phyloP scores from a whole-genome alignment of 1,140 invertebrate genomes.

The Trichonephila inaurata region DNA sequence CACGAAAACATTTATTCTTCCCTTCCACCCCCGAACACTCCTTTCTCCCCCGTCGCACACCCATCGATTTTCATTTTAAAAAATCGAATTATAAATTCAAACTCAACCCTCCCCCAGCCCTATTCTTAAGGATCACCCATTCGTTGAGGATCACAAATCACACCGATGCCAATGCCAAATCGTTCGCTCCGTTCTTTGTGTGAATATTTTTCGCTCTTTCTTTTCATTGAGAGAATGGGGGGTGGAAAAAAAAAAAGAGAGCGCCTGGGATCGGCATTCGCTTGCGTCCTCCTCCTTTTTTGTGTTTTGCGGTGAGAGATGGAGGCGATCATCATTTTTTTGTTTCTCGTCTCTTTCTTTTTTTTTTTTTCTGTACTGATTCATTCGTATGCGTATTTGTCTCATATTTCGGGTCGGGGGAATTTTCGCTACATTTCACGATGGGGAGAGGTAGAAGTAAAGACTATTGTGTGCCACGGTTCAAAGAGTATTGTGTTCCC shows the following conservation, averaged over 20 bases:
- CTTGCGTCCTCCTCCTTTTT: constrained; percentile 29
- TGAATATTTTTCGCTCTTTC: constrained; percentile 35
- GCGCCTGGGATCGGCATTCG: not conserved
- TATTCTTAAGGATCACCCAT: constrained; percentile 15
- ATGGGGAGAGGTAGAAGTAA: too few species aligned
- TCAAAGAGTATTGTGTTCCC: too few species aligned
- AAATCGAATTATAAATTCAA: constrained; percentile 75
- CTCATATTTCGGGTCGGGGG: not conserved
- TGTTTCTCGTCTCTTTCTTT: not conserved
- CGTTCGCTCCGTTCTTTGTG: constrained; percentile 25
- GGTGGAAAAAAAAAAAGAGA: not conserved
- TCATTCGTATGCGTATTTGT: constrained; percentile 7
- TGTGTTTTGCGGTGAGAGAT: constrained; percentile 46
- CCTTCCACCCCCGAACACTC: not conserved
- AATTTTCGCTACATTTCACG: too few species aligned
- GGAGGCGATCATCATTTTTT: constrained; percentile 37
- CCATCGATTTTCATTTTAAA: constrained; percentile 72
- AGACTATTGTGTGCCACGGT: too few species aligned
- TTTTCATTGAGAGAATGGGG: constrained; percentile 10
- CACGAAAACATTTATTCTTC: constrained; percentile 69
- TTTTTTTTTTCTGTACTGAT: not conserved
- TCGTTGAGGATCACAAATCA: constrained; percentile 65
- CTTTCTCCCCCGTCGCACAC: not conserved
- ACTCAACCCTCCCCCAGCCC: constrained; percentile 46
- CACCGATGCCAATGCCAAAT: constrained; percentile 63